Base-by-base conservation (phyloP, 2,113 vertebrate species). In the Hippocampus guttulatus region DNA sequence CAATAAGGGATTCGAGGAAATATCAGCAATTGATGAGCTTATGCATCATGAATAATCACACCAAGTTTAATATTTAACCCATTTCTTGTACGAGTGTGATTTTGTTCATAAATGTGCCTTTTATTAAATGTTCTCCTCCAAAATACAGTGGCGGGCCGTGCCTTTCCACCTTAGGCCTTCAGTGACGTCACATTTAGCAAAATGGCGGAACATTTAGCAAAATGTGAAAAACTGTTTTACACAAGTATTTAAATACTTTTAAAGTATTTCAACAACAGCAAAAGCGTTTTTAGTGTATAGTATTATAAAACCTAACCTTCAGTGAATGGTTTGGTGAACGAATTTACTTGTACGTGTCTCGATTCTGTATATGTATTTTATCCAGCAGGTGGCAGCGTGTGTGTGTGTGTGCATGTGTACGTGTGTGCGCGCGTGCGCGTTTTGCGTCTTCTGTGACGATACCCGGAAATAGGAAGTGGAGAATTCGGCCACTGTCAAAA, bases 401-500 rank as follows among this genome's bases (percentile, higher is more conserved):
- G 30, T 33, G 30, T 33, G 30, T 0, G 30, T 33, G 30, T 30
- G 30, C 0, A 3, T 30, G 30, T 30, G 25, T 18, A 0, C 25
- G 7, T 11, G 64, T 76, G 33, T 0, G 33, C 33, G 33, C 33
- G 33, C 5, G 5, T 38, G 33, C 33, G 20, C 21, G 0, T 30
- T 8, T 12, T 38, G 33, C 33, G 0, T 38, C 30, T 38, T 38
- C 33, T 38, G 64, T 78, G 75, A 80, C 70, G 75, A 30, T 20
- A 75, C 58, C 74, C 78, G 83, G 78, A 88, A 88, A 2, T 47
- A 62, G 71, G 68, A 81, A 82, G 81, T 1, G 3, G 18, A 20
- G 58, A 2, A 27, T 65, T 68, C 25, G 4, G 8, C 25, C 38
- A 25, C 40, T 49, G 54, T 16, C 10, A 15, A 16, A 6, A 6